A percentile compares a stretch with the other conserved stretches of the same genome.
Conservation (phyloP, 2,888 invertebrate genomes). For the Patella pellucida region DNA sequence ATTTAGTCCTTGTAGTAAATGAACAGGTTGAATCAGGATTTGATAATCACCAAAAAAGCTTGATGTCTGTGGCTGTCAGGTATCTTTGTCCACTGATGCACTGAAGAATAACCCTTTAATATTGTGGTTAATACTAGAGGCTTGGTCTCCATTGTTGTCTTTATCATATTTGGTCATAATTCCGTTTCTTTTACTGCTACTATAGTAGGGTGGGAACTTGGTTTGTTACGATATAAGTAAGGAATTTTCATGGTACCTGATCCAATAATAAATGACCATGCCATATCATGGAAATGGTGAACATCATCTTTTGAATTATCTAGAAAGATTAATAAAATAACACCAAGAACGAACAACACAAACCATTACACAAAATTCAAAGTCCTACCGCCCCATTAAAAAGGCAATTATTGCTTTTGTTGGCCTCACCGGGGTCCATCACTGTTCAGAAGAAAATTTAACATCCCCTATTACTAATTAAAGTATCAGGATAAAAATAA, state of each 20-base stretch:
- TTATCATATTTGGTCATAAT: constrained; percentile 21
- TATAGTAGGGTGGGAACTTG: neutral
- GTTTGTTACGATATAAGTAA: constrained; percentile 21
- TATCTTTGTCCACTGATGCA: constrained; percentile 1
- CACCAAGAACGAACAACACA: no score
- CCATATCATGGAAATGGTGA: no score
- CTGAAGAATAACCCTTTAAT: constrained; percentile 21
- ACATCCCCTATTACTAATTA: no score
- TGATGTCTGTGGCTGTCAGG: constrained; percentile 39
- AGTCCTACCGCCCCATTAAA: no score
- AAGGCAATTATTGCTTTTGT: no score
- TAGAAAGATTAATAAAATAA: no score
- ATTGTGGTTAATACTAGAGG: constrained; percentile 15
- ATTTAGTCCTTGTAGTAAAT: constrained; percentile 26
- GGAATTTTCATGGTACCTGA: neutral
- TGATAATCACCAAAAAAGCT: constrained; percentile 34
- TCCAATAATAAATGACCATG: no score
- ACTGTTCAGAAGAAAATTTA: no score
- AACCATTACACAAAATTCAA: no score
- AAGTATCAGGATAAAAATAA: no score
- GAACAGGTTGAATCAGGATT: constrained; percentile 30
- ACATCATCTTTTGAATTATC: no score
- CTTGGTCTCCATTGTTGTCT: constrained; percentile 22
- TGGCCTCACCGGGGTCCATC: no score
- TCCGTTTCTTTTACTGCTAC: neutral